A percentile compares a stretch with the other conserved stretches of the same genome.
Conservation (phyloP, 2,113 vertebrate genomes). For the Nycticebus coucang region DNA sequence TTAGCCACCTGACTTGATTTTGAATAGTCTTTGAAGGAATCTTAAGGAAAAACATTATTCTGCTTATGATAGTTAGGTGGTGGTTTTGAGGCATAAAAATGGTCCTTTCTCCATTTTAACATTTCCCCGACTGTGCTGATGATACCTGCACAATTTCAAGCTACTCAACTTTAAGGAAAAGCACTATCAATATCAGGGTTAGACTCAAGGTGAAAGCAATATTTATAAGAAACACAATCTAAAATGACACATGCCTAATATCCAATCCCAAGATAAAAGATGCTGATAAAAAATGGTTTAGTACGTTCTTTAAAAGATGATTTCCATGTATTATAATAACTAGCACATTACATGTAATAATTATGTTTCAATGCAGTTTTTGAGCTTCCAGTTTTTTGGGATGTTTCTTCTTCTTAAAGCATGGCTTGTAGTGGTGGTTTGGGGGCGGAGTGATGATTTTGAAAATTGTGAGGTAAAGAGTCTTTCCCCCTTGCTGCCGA, state of each 20-base stretch:
- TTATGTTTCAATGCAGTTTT: not conserved
- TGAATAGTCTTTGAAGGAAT: not conserved
- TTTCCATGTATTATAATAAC: not conserved
- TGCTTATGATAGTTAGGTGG: not conserved
- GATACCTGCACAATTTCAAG: slow-evolving; percentile 6
- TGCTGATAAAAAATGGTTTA: not conserved
- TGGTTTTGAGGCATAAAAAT: not conserved
- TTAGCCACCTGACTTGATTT: slow-evolving; percentile 54
- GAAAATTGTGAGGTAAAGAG: slow-evolving; percentile 59
- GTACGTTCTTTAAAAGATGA: not conserved
- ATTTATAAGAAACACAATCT: slow-evolving; percentile 59
- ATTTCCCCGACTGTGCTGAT: not conserved
- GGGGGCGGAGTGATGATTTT: not conserved
- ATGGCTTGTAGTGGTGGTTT: not conserved
- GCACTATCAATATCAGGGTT: not conserved
- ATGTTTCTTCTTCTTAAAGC: not conserved
- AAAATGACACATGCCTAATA: slow-evolving; percentile 1
- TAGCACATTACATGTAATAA: not conserved
- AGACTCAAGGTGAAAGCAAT: slow-evolving; percentile 43
- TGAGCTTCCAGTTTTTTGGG: not conserved
- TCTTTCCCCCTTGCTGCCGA: slow-evolving; percentile 45
- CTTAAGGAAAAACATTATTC: not conserved
- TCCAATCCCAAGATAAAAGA: not conserved
- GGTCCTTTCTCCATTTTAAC: not conserved
- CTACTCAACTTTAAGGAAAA: slow-evolving; percentile 49